phyloP scores from a whole-genome alignment of 2,113 vertebrate species.

The Pimephales promelas region DNA sequence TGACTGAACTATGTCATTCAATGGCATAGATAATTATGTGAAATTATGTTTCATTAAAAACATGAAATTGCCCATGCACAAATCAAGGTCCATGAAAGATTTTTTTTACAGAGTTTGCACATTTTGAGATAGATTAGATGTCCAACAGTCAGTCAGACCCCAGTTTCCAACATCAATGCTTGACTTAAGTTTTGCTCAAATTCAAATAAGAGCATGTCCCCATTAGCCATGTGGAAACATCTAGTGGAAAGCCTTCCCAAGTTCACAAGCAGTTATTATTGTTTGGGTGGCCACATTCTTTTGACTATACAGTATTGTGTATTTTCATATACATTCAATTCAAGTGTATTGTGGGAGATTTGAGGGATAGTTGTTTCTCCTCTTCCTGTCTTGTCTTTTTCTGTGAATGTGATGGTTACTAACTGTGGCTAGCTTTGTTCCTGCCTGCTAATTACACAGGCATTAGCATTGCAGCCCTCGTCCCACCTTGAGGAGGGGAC shows the following conservation, averaged over 20 bases:
- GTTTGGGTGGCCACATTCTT: neutral
- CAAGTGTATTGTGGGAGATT: neutral
- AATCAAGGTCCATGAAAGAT: neutral
- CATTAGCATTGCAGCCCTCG: constrained; percentile 33
- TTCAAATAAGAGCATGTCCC: neutral
- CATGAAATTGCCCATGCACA: neutral
- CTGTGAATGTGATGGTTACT: neutral
- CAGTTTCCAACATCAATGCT: neutral
- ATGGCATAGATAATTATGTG: no score
- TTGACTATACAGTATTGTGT: no score
- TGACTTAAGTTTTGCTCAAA: neutral
- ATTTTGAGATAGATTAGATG: neutral
- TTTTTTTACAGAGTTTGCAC: neutral
- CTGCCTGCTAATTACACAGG: constrained; percentile 40
- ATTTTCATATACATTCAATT: neutral
- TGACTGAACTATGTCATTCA: no score
- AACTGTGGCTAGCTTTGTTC: neutral
- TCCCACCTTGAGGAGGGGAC: constrained; percentile 32
- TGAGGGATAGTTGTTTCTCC: neutral
- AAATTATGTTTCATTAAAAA: neutral
- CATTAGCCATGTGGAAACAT: neutral
- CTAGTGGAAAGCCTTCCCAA: neutral
- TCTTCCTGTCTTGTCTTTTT: neutral
- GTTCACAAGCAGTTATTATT: neutral
- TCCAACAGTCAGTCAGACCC: neutral